Percentiles rank a stretch among this genome's conserved stretches.
Evolutionary conservation across 2,797 vertebrate genomes (phyloP).

Genomic region (Clamator glandarius): DNA sequence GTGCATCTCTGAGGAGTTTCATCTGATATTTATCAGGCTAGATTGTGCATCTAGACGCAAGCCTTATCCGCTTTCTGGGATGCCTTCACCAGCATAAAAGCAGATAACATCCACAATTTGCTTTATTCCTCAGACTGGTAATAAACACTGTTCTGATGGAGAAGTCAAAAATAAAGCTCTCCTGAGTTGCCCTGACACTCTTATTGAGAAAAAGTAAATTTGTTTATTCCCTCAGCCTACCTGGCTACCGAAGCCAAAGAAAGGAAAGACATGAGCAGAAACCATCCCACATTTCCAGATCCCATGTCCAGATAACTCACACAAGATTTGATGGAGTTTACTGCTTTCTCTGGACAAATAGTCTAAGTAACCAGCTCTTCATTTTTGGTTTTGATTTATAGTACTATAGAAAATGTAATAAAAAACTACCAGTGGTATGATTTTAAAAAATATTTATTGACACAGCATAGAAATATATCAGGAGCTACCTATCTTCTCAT

Average conservation of each 20-base stretch:
- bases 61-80: not conserved
- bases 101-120: not conserved
- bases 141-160: not conserved
- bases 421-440: not conserved
- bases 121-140: not conserved
- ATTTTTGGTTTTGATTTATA: not conserved
- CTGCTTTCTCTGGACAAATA: not conserved
- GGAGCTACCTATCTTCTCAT: not conserved
- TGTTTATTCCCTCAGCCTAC: not conserved
- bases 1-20: not conserved
- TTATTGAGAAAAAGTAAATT: not conserved
- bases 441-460: not conserved
- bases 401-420: not conserved
- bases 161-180: not conserved
- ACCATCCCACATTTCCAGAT: not conserved
- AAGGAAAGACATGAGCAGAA: not conserved
- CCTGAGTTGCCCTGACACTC: not conserved
- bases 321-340: not conserved
- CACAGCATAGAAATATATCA: not conserved
- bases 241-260: not conserved
- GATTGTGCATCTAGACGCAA: fast-evolving
- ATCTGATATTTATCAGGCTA: not conserved
- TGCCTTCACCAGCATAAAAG: not conserved
- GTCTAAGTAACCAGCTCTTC: not conserved
- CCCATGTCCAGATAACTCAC: not conserved